Evolutionary conservation across 2,797 vertebrate genomes (phyloP).

Genomic region (Parauchenoglanis ngamensis): DNA sequence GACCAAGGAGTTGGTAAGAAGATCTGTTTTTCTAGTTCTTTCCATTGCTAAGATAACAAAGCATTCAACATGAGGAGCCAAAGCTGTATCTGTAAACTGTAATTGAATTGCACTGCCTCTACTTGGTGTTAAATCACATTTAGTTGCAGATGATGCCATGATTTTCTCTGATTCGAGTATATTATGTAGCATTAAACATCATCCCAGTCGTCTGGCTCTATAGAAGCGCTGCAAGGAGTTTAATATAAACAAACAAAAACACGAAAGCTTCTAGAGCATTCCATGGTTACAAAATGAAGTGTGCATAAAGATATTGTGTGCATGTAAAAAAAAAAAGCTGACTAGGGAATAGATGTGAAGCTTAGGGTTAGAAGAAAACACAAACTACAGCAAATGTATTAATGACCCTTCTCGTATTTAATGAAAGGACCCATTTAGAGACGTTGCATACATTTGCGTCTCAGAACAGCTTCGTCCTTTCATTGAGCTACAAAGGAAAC

Average conservation of each 20-base stretch:
- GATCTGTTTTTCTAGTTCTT: background rate
- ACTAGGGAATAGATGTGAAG: background rate
- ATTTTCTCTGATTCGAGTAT: background rate
- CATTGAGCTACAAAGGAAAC: slow-evolving; percentile 29
- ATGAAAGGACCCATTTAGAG: slow-evolving; percentile 36
- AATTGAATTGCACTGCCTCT: slow-evolving; percentile 1
- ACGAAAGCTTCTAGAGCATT: background rate
- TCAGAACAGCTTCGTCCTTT: slow-evolving; percentile 26
- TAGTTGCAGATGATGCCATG: background rate
- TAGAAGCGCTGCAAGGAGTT: background rate
- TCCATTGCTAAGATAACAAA: background rate
- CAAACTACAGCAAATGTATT: slow-evolving; percentile 3
- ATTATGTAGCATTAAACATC: background rate
- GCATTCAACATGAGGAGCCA: background rate
- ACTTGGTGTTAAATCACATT: background rate
- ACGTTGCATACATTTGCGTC: slow-evolving; percentile 18
- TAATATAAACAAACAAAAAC: background rate
- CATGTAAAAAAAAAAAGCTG: background rate
- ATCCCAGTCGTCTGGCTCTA: background rate
- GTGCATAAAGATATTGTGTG: background rate
- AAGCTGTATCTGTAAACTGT: background rate
- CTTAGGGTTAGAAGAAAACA: slow-evolving; percentile 6
- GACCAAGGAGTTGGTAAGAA: slow-evolving; percentile 42
- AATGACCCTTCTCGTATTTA: background rate
- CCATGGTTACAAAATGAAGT: background rate